Base-by-base conservation (phyloP, 2,888 invertebrate genomes). In the Scaptodrosophila latifasciaeformis region DNA sequence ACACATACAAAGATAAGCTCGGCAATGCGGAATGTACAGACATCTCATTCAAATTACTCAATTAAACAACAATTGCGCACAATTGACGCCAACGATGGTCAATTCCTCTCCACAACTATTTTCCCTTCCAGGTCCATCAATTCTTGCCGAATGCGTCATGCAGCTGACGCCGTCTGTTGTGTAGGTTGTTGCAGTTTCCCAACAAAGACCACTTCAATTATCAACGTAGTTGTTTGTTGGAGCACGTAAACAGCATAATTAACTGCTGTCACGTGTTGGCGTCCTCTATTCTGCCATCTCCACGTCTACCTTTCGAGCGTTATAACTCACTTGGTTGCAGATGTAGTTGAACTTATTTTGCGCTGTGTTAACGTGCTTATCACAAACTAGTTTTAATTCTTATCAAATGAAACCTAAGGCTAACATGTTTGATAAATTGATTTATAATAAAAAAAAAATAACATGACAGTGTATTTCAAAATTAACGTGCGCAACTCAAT, bases 61-160 rank as follows among this genome's bases (percentile, higher is more conserved):
- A 76, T 71, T 71, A 69, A 69, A 75, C 62, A 48, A 57, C 69
- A 72, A 72, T 72, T 76, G 74, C 64, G 52, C 66, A 72, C 74
- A 72, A 72, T 72, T 72, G 71, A 72, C 62, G 59, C 54, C 54
- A 48, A 52, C 39, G 6, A 3, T 3, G 13, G 2, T 17, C 31
- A 18, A 13, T n/a, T n/a, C n/a, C n/a, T n/a, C n/a, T n/a, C n/a
- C n/a, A n/a, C n/a, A n/a, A n/a, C n/a, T n/a, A n/a, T n/a, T n/a
- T n/a, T n/a, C n/a, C 34, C 17, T 34, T 37, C 13, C 13, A 40
- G 18, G 6, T 40, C 49, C 47, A 65, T 64, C 62, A 54, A 70
- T 65, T 65, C 49, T 21, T 52, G 42, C 51, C 47, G 49, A 53
- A 70, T 67, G 67, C 71, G 67, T 67, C 67, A 67, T 58, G 35